A percentile compares a stretch with the other conserved stretches of the same genome.
Conservation (phyloP, 2,888 invertebrate genomes). For the Thymelicus sylvestris region DNA sequence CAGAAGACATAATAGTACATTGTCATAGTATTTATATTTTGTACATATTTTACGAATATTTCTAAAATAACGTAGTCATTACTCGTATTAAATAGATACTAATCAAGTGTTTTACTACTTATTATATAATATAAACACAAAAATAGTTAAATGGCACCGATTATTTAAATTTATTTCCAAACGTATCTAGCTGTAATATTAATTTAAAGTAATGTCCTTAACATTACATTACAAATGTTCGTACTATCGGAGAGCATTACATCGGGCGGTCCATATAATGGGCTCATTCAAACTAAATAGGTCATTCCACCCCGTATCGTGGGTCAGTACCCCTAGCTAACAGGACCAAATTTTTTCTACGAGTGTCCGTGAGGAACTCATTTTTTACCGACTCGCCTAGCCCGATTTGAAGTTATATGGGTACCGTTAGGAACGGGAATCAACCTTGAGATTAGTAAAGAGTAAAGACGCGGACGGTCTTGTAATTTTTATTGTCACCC, state of each 20-base stretch:
- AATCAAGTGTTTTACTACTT: too few species aligned
- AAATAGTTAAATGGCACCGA: not conserved
- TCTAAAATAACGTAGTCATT: too few species aligned
- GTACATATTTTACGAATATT: too few species aligned
- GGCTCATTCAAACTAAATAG: conserved; percentile 78
- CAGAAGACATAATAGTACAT: too few species aligned
- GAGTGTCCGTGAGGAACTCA: conserved; percentile 62
- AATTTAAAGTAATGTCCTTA: not conserved
- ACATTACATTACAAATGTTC: conserved; percentile 8
- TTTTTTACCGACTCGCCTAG: conserved; percentile 79
- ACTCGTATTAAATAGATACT: too few species aligned
- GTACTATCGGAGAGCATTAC: conserved; percentile 16
- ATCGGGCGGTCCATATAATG: conserved; percentile 54
- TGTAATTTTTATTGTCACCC: conserved; percentile 29
- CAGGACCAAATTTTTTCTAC: conserved; percentile 78
- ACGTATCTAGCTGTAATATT: not conserved
- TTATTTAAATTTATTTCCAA: not conserved
- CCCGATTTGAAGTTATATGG: conserved; percentile 72
- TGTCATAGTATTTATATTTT: too few species aligned
- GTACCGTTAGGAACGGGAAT: conserved; percentile 72
- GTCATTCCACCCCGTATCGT: conserved; percentile 75
- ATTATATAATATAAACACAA: not conserved
- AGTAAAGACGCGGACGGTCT: conserved; percentile 7
- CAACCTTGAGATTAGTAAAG: conserved; percentile 50
- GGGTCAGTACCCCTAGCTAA: conserved; percentile 77